These are phyloP conservation scores for Madoqua kirkii DNA, from an alignment of 2,113 vertebrate genomes.

Conservation along the genomic window DNA sequence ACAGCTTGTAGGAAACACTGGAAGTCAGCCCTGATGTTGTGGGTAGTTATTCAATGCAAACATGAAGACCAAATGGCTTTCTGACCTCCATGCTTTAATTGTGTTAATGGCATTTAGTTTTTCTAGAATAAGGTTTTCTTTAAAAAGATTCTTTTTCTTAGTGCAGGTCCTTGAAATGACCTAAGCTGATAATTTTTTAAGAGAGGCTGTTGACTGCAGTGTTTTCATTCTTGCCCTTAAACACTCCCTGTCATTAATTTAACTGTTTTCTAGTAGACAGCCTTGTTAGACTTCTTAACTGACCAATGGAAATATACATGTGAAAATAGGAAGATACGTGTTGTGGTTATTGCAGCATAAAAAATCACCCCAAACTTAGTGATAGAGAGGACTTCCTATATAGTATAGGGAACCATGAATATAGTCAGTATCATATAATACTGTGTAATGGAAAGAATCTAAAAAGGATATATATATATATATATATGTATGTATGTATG, in stretches of 20 bases:
- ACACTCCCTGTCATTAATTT: neutral
- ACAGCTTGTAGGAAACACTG: neutral
- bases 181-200: neutral
- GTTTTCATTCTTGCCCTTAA: neutral
- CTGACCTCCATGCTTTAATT: neutral
- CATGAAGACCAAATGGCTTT: neutral
- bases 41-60: neutral
- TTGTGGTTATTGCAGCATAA: neutral
- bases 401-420: neutral
- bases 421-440: neutral
- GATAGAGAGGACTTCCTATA: neutral
- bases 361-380: neutral
- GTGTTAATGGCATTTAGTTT: neutral
- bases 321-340: neutral
- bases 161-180: neutral
- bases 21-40: neutral
- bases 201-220: neutral
- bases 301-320: neutral
- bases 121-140: neutral
- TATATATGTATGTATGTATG: accelerated
- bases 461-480: neutral
- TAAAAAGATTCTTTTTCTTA: neutral
- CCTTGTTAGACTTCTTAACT: neutral
- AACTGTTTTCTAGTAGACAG: neutral
- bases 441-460: neutral